Evolutionary conservation across 2,797 vertebrate species (phyloP).

Genomic region (Falco peregrinus): DNA sequence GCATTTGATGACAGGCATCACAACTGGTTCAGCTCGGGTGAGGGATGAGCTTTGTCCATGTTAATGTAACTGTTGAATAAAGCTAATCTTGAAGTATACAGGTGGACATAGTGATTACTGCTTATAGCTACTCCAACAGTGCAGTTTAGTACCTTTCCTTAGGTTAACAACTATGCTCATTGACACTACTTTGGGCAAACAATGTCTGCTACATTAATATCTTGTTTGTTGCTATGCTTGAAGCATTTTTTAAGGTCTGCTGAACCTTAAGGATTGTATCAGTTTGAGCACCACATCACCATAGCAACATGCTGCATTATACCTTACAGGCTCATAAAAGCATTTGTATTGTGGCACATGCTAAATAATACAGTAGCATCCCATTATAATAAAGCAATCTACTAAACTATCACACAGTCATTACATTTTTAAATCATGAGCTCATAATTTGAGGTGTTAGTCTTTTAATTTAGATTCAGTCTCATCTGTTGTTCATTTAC

Average conservation of each 20-base stretch:
- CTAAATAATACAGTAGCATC: constrained; percentile 27
- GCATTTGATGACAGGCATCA: neutral
- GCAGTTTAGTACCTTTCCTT: neutral
- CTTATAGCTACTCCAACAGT: neutral
- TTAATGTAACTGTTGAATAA: neutral
- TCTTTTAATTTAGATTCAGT: neutral
- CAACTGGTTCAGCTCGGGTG: neutral
- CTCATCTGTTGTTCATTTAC: neutral
- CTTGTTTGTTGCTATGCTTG: neutral
- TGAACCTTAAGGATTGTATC: constrained; percentile 2
- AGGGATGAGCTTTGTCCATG: neutral
- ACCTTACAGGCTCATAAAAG: constrained; percentile 16
- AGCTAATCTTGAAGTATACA: neutral
- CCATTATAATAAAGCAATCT: neutral
- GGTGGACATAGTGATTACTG: neutral
- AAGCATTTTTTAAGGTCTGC: neutral
- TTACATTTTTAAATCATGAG: constrained; percentile 1
- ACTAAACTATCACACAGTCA: neutral
- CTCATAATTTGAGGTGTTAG: neutral
- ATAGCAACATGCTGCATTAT: constrained; percentile 46
- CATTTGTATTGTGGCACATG: neutral
- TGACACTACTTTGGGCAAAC: neutral
- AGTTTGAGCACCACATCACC: constrained; percentile 20
- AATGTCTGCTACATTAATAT: neutral
- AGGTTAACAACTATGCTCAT: neutral